Evolutionary conservation across 64 coral and sea anemone genomes (phyloP), one percentile per base, ranked within the genome.

Genomic region (Montipora efflorescens): DNA sequence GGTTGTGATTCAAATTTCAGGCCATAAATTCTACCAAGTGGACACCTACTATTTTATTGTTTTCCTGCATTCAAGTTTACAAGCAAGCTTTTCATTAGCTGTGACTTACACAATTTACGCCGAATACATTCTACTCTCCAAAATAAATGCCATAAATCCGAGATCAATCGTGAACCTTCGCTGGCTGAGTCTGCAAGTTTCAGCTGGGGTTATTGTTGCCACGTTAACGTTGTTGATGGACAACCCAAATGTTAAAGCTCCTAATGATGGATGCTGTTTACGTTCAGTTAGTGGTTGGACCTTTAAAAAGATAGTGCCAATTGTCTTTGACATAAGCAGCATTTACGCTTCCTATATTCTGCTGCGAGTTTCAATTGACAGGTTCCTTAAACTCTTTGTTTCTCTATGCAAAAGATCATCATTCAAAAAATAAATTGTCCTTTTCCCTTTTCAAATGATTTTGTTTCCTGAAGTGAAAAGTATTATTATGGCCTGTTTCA

Each of bases 261-360:
- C 36, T 9, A 57, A 11, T 11, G 47, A 47, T n/a, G 62, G 36
- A 14, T 69, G 81, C 47, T 69, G 81, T 84, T 84, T 84, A 7
- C 44, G 67, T 48, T 5, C 6, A 4, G 10, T 8, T 57, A 57
- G 53, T 57, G 53, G 53, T 11, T 57, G 53, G 53, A 57, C 7
- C 81, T 48, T 14, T 59, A 67, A 47, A 66, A 84, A 18, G 16
- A 84, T 43, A 68, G n/a, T 47, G 47, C 43, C 44, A 43, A 13
- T 49, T 16, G 47, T 19, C n/a, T 84, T 68, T 66, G 36, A n/a
- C 44, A 18, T 84, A 9, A n/a, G 5, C 19, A 69, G 43, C 47
- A 48, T 84, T 68, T 84, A 47, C n/a, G 81, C 81, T 47, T 9
- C 9, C 45, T 84, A 48, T 84, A 9, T 69, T 84, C n/a, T 84